Percentiles rank a stretch among this genome's conserved stretches.
Conservation (phyloP, 1,140 invertebrate genomes). For the Drosophila lowei region DNA sequence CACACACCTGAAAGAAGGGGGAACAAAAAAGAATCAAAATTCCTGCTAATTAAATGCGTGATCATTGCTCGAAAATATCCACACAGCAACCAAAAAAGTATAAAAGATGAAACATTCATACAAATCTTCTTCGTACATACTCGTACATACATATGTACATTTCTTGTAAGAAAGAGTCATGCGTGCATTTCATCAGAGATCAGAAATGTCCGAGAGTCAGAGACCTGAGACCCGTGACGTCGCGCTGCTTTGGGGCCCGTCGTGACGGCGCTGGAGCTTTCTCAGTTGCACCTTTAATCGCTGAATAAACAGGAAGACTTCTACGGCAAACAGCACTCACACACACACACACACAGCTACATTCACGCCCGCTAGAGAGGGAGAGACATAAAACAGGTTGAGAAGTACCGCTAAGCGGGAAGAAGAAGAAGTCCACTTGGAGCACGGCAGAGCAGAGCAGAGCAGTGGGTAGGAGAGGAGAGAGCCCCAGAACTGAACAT, state of each 20-base stretch:
- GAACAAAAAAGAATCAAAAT: slow-evolving; percentile 32
- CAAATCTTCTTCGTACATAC: background rate
- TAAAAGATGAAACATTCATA: slow-evolving; percentile 3
- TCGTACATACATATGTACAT: background rate
- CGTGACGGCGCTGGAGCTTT: slow-evolving; percentile 34
- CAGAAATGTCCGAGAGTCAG: slow-evolving; percentile 28
- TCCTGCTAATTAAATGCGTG: slow-evolving; percentile 78
- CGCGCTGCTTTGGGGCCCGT: slow-evolving; percentile 38
- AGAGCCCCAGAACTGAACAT: slow-evolving; percentile 21
- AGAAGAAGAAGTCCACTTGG: slow-evolving; percentile 23
- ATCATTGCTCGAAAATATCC: slow-evolving; percentile 70
- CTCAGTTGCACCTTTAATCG: slow-evolving; percentile 73
- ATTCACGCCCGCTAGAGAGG: slow-evolving; percentile 20
- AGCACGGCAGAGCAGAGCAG: too few species aligned
- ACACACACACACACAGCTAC: slow-evolving; percentile 2
- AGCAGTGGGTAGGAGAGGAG: too few species aligned
- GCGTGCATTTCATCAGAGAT: slow-evolving; percentile 64
- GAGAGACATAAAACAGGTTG: slow-evolving; percentile 77
- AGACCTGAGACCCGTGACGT: slow-evolving; percentile 40
- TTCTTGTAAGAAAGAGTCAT: slow-evolving; percentile 33
- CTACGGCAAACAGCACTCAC: slow-evolving; percentile 68
- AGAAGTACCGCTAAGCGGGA: slow-evolving; percentile 82
- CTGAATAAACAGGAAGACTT: slow-evolving; percentile 80
- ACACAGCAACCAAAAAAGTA: slow-evolving; percentile 40
- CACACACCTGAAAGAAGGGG: slow-evolving; percentile 10